Evolutionary conservation across 2,113 vertebrate species (phyloP), one percentile per base, ranked within the genome.

Genomic region (Neodontobutis hainanensis): DNA sequence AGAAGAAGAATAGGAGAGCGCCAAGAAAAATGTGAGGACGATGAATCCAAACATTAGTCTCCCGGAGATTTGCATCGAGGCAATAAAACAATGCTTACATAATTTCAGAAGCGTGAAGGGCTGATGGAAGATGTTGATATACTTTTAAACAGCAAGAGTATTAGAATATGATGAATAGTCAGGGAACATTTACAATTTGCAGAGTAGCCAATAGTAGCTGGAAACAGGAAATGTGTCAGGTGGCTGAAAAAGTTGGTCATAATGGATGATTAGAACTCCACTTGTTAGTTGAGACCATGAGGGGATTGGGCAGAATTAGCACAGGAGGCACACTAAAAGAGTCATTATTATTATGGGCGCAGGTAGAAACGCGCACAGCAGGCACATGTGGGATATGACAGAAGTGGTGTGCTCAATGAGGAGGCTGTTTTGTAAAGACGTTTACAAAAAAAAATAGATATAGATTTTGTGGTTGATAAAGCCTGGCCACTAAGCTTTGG

Each of bases 261-360:
- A 82, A 86, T 84, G 82, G 77, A 74, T 81, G 84, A 89, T 85
- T 84, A 80, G 65, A 85, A 83, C 72, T 45, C 36, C 7, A 58
- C 58, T 64, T 56, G 44, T 77, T 55, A 55, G 67, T 16, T 43
- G 51, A 52, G 68, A 57, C 35, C 47, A 12, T 60, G 66, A 44
- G 10, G 63, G 80, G 78, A 85, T 84, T 81, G 77, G 68, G 75
- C 81, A 71, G 77, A 88, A 85, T 61, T 56, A 75, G 86, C 73
- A 75, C 84, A 80, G 68, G 45, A 66, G 53, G 16, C 64, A 52
- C 71, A 56, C 65, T 34, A 68, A 47, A 47, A 45, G n/a, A 27
- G 19, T 38, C 19, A 34, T 38, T 64, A 44, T 78, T 84, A 86
- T 89, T 88, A 88, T 2, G 35, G 44, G 5, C 15, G 52, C 70